These are phyloP conservation scores for Luffia ferchaultella DNA, from an alignment of 2,888 invertebrate species.

Conservation along the genomic window DNA sequence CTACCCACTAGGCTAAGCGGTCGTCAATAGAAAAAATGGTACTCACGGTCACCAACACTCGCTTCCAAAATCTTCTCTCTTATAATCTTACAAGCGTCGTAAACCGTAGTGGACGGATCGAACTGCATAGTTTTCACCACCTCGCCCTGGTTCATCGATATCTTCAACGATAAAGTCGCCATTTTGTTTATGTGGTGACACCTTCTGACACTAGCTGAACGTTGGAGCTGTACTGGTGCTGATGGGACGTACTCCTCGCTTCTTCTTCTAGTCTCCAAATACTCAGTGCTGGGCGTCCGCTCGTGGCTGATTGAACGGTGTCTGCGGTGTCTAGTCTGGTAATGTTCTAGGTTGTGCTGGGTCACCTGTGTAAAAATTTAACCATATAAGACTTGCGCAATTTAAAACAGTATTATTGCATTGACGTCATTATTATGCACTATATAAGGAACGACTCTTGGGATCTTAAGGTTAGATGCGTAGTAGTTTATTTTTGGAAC, in stretches of 20 bases:
- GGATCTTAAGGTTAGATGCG: too few relatives aligned
- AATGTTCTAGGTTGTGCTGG: background rate
- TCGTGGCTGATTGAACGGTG: constrained; percentile 41
- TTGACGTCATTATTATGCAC: too few relatives aligned
- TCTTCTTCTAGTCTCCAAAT: background rate
- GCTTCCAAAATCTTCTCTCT: constrained; percentile 95
- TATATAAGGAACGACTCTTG: too few relatives aligned
- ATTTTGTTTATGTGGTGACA: constrained; percentile 47
- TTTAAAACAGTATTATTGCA: too few relatives aligned
- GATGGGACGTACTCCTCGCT: background rate
- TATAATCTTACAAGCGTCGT: constrained; percentile 95
- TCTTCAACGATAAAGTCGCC: constrained; percentile 82
- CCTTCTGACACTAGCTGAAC: constrained; percentile 22
- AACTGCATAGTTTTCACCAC: constrained; percentile 99
- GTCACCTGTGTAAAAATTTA: background rate
- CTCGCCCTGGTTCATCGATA: constrained; percentile 85
- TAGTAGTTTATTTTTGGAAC: too few relatives aligned
- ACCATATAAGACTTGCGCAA: too few relatives aligned
- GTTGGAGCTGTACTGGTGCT: constrained; percentile 30
- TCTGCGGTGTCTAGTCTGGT: constrained; percentile 13
- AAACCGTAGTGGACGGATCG: constrained; percentile 93
- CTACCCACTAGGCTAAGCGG: too few relatives aligned
- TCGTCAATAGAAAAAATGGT: too few relatives aligned
- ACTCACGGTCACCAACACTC: constrained; percentile 89
- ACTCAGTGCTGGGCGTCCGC: constrained; percentile 11